Percentiles rank a stretch among this genome's conserved stretches.
Evolutionary conservation across 2,113 vertebrate species (phyloP).

Genomic region (Xenus cinereus): DNA sequence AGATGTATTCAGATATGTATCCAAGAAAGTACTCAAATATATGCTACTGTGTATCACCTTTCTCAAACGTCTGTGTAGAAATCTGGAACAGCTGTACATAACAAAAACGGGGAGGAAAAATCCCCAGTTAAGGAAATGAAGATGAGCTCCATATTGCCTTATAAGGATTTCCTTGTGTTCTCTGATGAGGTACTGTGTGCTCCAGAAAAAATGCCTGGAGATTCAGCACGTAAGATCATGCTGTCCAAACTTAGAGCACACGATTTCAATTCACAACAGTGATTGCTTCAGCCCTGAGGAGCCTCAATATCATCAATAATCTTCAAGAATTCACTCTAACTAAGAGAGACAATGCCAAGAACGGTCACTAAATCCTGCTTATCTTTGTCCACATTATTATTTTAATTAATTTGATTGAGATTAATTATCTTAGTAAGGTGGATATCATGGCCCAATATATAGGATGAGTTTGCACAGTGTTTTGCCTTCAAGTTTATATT

Average conservation of each 20-base stretch:
- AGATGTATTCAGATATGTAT: background rate
- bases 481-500: background rate
- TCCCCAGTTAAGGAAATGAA: background rate
- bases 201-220: background rate
- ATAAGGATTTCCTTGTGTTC: background rate
- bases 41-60: background rate
- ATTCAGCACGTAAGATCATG: background rate
- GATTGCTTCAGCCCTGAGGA: background rate
- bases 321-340: constrained; percentile 16
- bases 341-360: constrained; percentile 37
- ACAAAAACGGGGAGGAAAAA: fast-evolving
- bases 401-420: constrained; percentile 53
- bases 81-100: background rate
- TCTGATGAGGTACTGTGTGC: background rate
- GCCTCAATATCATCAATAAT: constrained; percentile 10
- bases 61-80: background rate
- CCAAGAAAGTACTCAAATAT: background rate
- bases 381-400: constrained; percentile 42
- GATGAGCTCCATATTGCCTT: background rate
- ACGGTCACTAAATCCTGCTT: constrained; percentile 24
- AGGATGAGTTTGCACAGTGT: background rate
- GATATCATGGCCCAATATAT: background rate
- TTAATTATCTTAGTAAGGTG: constrained; percentile 5
- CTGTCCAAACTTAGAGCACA: background rate
- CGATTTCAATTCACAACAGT: background rate